Evolutionary conservation across 2,113 vertebrate species (phyloP).

Genomic region (Actinemys pallida): DNA sequence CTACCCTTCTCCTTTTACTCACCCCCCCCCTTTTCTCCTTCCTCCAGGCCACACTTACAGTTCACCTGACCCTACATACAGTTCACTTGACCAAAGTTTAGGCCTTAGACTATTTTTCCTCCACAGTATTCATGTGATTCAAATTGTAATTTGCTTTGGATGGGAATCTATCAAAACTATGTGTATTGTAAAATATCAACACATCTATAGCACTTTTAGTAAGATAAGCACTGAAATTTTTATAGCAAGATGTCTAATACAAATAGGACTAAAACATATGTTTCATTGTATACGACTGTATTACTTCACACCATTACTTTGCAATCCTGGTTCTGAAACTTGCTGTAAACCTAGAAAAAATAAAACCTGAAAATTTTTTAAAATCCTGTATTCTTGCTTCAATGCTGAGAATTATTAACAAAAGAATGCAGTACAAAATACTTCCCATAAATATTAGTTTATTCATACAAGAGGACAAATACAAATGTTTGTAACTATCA

Average conservation of each 20-base stretch:
- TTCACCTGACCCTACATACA: too few species aligned
- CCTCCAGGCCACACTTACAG: too few species aligned
- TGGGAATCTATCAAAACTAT: background rate
- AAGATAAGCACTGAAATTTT: background rate
- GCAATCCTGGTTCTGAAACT: background rate
- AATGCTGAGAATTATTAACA: constrained; percentile 17
- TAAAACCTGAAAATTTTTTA: background rate
- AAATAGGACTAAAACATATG: background rate
- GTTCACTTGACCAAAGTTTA: too few species aligned
- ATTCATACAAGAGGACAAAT: constrained; percentile 8
- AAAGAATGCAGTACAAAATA: background rate
- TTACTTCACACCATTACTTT: constrained; percentile 1
- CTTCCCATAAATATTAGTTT: background rate
- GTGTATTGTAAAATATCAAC: background rate
- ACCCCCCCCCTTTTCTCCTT: too few species aligned
- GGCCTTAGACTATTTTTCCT: too few species aligned
- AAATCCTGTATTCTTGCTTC: constrained; percentile 6
- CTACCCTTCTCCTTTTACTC: too few species aligned
- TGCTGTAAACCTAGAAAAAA: background rate
- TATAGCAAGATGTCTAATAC: background rate
- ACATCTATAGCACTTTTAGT: background rate
- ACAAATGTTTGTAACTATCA: background rate
- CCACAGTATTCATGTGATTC: background rate
- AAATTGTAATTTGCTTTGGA: background rate
- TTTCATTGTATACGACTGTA: background rate